phyloP scores from a whole-genome alignment of 2,888 invertebrate genomes.

The Itoplectis maculator region DNA sequence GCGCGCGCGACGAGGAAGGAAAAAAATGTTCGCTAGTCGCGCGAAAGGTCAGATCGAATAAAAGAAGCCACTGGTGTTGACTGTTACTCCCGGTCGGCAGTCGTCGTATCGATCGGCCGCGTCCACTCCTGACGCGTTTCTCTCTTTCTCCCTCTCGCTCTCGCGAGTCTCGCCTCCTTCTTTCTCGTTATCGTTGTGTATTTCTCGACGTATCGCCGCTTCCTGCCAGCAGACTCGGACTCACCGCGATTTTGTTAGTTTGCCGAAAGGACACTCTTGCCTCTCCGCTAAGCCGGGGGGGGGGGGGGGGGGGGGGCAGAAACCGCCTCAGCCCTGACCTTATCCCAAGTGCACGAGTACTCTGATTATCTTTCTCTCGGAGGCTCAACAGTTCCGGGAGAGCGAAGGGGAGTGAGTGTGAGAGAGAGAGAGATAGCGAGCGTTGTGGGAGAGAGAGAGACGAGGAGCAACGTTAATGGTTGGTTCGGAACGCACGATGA shows the following conservation, averaged over 20 bases:
- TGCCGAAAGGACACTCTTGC: slow-evolving; percentile 2
- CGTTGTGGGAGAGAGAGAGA: slow-evolving; percentile 31
- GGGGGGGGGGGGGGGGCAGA: too few species aligned
- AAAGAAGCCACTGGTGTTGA: slow-evolving; percentile 29
- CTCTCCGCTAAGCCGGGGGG: background rate
- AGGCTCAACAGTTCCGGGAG: background rate
- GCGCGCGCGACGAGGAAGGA: too few species aligned
- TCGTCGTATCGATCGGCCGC: slow-evolving; percentile 50
- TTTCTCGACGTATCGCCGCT: slow-evolving; percentile 40
- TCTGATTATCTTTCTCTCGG: slow-evolving; percentile 13
- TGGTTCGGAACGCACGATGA: slow-evolving; percentile 67
- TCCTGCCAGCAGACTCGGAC: slow-evolving; percentile 24
- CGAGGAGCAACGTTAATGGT: slow-evolving; percentile 33
- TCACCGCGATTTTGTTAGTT: slow-evolving; percentile 13
- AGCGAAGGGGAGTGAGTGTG: background rate
- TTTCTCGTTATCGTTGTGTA: slow-evolving; percentile 4
- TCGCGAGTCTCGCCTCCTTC: background rate
- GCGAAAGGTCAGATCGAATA: slow-evolving; percentile 48
- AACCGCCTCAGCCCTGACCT: slow-evolving; percentile 74
- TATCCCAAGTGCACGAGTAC: slow-evolving; percentile 60
- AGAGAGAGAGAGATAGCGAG: slow-evolving; percentile 12
- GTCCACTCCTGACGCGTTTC: slow-evolving; percentile 32
- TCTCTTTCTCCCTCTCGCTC: slow-evolving; percentile 10
- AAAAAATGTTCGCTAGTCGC: slow-evolving; percentile 21
- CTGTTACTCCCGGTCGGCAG: slow-evolving; percentile 35